Conservation (phyloP, 2,113 vertebrate genomes). For the Stegostoma tigrinum region DNA sequence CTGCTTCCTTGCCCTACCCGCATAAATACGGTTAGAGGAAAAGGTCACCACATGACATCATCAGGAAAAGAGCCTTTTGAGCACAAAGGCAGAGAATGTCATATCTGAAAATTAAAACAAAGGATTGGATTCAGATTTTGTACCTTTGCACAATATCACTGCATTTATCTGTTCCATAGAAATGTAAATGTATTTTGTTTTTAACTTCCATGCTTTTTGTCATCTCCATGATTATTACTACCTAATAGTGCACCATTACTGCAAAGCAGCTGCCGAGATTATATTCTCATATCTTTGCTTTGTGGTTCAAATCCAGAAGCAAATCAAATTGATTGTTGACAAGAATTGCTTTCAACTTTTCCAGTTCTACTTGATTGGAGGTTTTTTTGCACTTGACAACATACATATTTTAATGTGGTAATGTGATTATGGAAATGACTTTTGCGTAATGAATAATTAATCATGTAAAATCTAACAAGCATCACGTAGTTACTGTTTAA, state of each 20-base stretch:
- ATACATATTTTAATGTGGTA: background rate
- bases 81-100: background rate
- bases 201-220: background rate
- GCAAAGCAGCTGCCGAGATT: background rate
- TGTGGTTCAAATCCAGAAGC: background rate
- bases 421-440: background rate
- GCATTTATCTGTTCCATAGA: background rate
- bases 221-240: background rate
- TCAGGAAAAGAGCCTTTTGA: too few relatives aligned
- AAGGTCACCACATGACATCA: background rate
- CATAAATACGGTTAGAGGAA: background rate
- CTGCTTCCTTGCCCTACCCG: background rate
- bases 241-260: background rate
- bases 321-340: background rate
- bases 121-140: background rate
- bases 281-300: background rate
- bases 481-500: background rate
- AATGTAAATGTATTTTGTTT: background rate
- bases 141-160: background rate
- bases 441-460: background rate
- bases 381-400: conserved; percentile 5
- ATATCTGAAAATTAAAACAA: background rate
- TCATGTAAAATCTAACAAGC: background rate
- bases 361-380: background rate
- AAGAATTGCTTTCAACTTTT: background rate